Base-by-base conservation (phyloP, 2,888 invertebrate genomes). In the Thera britannica region DNA sequence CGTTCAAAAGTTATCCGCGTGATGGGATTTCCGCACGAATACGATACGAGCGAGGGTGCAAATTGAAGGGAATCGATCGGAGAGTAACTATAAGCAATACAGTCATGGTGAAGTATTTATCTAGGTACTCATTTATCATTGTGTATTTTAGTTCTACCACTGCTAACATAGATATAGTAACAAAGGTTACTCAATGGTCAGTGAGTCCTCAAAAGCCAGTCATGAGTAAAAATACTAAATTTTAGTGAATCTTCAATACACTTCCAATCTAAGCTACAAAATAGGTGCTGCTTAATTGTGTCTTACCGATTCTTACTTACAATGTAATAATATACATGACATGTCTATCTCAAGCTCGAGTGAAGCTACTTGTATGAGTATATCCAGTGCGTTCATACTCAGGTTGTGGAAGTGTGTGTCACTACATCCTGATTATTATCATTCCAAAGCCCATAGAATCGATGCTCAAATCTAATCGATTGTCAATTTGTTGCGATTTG, bases 401-500 rank as follows among this genome's bases (percentile, higher is more conserved):
- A 41, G 44, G 6, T 3, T 9, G 44, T 9, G 9, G 7, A 46
- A 46, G 2, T 3, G 36, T 5, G n/a, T n/a, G n/a, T 57, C 2
- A 41, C 3, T 36, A 49, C 6, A 12, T 12, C 35, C 1, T 54
- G 52, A 58, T 52, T 60, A 65, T 56, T 34, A 7, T 58, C 46
- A 61, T 60, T 66, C 61, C 36, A 12, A 41, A 38, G 44, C 12
- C 44, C 44, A 38, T 49, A 54, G 48, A 83, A 77, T 82, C 79
- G 49, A 55, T 77, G 77, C 74, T 38, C 12, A 85, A 88, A 87
- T 86, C 81, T 75, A 85, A 88, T 84, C 78, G 79, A 79, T 77
- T 82, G 74, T 73, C 82, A 83, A 86, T 88, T 83, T 81, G 75
- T 78, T 76, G 75, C 71, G 79, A 85, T 85, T 85, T 72, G 72